phyloP scores from a whole-genome alignment of 2,797 vertebrate species.

The Sphenopsis melanotis region DNA sequence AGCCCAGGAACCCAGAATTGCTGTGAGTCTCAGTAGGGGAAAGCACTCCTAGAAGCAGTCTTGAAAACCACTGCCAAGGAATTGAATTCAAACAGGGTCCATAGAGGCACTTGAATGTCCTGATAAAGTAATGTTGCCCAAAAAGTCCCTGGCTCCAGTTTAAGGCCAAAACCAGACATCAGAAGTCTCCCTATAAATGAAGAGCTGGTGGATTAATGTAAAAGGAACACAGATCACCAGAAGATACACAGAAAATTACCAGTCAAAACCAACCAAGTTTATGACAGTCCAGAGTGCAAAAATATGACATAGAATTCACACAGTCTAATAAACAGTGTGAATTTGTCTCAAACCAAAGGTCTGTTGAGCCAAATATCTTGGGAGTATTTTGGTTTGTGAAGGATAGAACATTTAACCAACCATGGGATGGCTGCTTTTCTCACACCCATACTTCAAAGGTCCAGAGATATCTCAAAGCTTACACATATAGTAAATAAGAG shows the following conservation, averaged over 20 bases:
- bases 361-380: neutral
- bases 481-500: neutral
- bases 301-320: neutral
- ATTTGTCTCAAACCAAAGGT: neutral
- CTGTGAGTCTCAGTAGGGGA: neutral
- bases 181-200: neutral
- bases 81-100: neutral
- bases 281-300: neutral
- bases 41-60: neutral
- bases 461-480: neutral
- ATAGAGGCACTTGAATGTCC: neutral
- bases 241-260: neutral
- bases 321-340: neutral
- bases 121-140: neutral
- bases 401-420: neutral
- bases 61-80: neutral
- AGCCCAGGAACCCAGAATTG: neutral
- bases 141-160: neutral
- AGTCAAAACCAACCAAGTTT: neutral
- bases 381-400: neutral
- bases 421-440: neutral
- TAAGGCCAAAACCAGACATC: neutral
- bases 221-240: neutral
- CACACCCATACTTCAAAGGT: neutral
- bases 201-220: neutral